Evolutionary conservation across 2,113 vertebrate species (phyloP), one percentile per base, ranked within the genome.

Genomic region (Tragelaphus scriptus): DNA sequence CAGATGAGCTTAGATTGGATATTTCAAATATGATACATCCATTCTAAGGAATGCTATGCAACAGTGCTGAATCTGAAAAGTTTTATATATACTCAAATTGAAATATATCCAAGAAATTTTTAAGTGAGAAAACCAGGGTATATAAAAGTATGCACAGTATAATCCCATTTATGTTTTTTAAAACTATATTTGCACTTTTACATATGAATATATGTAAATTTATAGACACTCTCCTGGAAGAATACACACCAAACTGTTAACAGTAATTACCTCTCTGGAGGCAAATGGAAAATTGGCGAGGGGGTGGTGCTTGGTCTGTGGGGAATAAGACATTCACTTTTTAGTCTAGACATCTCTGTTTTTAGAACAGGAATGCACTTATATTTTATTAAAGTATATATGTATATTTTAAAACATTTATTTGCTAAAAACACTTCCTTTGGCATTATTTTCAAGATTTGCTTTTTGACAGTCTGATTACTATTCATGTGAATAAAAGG

Each of bases 121-220:
- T 87, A 92, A 95, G 80, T 68, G n/a, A 82, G 94, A 89, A 93
- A 85, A 87, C 10, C 44, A 95, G 17, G n/a, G 19, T 96, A 88
- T 92, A 96, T 89, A 84, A 97, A 93, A 93, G n/a, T 44, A 91
- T 89, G 21, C 58, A 80, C 21, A 85, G 87, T 71, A 84, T 96
- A 94, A 96, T 91, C 26, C 47, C 85, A 94, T 90, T 94, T 97
- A 91, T 88, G 58, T 55, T 97, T 97, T 94, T 65, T 85, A 95
- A 96, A 96, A 91, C 80, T 93, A 88, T 90, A 97, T 96, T 96
- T 96, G 90, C 93, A 56, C 75, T 94, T 95, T 94, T 98, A 85
- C 85, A 94, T 97, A 85, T 96, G 93, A 95, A 97, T 94, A 30
- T 92, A 97, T 98, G 88, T 92, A 97, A 96, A 98, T 97, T 65